Conservation (phyloP, 2,888 invertebrate genomes). For the Oxyscelio sp. region DNA sequence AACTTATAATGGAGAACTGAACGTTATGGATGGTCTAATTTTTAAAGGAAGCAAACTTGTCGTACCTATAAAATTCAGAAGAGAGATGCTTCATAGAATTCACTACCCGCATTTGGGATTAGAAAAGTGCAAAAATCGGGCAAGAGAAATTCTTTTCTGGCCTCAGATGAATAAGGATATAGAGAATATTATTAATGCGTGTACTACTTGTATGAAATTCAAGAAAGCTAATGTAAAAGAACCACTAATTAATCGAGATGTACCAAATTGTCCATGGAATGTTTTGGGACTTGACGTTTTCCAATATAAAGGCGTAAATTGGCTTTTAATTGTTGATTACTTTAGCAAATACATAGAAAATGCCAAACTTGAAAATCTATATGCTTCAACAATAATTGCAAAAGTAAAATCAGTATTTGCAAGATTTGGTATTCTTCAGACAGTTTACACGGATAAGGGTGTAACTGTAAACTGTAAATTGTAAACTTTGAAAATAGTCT, state of each 20-base stretch:
- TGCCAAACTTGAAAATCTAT: constrained; percentile 26
- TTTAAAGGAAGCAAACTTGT: too few relatives aligned
- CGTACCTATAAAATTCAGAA: too few relatives aligned
- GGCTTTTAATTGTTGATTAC: constrained; percentile 63
- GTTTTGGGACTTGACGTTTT: constrained; percentile 55
- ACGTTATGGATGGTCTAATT: constrained; percentile 40
- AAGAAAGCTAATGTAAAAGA: constrained; percentile 44
- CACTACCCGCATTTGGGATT: constrained; percentile 78
- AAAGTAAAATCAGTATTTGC: constrained; percentile 48
- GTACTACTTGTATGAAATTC: constrained; percentile 60
- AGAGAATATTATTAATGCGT: constrained; percentile 65
- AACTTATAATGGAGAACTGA: constrained; percentile 25
- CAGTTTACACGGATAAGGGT: constrained; percentile 61
- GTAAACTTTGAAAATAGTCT: constrained; percentile 40
- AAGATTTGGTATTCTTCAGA: constrained; percentile 43
- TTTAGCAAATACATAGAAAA: constrained; percentile 66
- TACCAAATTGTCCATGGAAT: constrained; percentile 63
- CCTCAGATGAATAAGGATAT: constrained; percentile 74
- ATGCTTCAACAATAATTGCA: constrained; percentile 23
- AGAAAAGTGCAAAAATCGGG: constrained; percentile 74
- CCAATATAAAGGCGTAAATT: constrained; percentile 35
- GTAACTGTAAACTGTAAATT: too few relatives aligned
- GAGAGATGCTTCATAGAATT: too few relatives aligned
- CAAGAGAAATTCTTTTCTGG: constrained; percentile 76
- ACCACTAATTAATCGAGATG: constrained; percentile 42